Conservation (phyloP, 2,113 vertebrate genomes). For the Chaetura pelagica region DNA sequence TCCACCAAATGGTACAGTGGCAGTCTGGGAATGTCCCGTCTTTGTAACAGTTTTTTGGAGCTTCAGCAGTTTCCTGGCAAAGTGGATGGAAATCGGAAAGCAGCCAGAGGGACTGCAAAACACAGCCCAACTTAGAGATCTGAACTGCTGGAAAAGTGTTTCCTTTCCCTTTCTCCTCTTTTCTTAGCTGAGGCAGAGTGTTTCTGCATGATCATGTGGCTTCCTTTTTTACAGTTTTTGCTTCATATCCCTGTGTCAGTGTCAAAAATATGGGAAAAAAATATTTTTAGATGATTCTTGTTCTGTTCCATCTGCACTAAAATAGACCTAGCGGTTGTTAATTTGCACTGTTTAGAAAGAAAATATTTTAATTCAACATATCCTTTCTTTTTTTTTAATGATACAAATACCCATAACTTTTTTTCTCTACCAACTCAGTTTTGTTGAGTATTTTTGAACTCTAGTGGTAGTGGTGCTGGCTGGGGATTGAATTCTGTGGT, state of each 20-base stretch:
- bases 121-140: conserved; percentile 12
- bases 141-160: neutral
- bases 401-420: neutral
- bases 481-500: neutral
- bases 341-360: neutral
- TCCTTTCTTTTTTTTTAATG: neutral
- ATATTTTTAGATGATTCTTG: neutral
- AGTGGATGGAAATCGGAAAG: conserved; percentile 82
- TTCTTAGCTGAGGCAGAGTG: neutral
- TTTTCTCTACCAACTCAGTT: neutral
- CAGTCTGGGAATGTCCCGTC: conserved; percentile 82
- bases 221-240: neutral
- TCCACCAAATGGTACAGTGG: conserved; percentile 69
- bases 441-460: neutral
- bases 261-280: neutral
- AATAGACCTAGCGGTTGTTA: neutral
- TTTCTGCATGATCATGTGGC: neutral
- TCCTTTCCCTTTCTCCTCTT: neutral
- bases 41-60: conserved; percentile 78
- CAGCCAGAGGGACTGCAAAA: conserved; percentile 83
- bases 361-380: neutral
- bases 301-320: neutral
- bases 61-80: conserved; percentile 75
- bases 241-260: neutral
- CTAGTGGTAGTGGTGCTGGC: neutral